These are phyloP conservation scores for Mola mola DNA, from an alignment of 2,113 vertebrate species.

Conservation along the genomic window DNA sequence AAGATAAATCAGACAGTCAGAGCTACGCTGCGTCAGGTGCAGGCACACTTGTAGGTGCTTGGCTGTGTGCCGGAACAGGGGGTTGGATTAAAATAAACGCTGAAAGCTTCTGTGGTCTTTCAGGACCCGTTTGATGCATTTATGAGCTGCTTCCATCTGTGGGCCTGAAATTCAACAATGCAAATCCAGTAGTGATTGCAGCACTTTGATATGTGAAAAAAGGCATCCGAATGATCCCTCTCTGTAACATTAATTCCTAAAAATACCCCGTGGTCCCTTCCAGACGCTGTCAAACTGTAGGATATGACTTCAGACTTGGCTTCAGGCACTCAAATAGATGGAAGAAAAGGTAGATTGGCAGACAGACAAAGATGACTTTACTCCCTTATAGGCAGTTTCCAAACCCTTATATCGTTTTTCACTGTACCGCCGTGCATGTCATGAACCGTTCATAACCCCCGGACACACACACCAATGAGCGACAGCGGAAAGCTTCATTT, in stretches of 20 bases:
- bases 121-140: no score
- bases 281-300: slow-evolving; percentile 51
- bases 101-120: slow-evolving; percentile 8
- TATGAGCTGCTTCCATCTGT: no score
- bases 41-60: slow-evolving; percentile 50
- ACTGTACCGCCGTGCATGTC: slow-evolving; percentile 42
- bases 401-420: slow-evolving; percentile 52
- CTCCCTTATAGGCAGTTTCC: slow-evolving; percentile 52
- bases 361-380: slow-evolving; percentile 34
- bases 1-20: slow-evolving; percentile 62
- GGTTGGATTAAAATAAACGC: slow-evolving; percentile 28
- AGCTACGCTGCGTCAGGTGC: slow-evolving; percentile 43
- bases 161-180: no score
- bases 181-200: neutral
- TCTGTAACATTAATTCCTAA: slow-evolving; percentile 20
- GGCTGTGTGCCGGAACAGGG: slow-evolving; percentile 29
- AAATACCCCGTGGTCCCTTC: slow-evolving; percentile 39
- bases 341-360: slow-evolving; percentile 28
- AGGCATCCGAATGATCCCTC: neutral
- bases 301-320: slow-evolving; percentile 54
- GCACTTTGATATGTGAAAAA: neutral
- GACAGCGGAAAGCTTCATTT: slow-evolving; percentile 4
- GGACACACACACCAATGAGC: slow-evolving; percentile 4
- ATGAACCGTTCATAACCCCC: slow-evolving; percentile 32
- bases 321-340: slow-evolving; percentile 39